A percentile compares a stretch with the other conserved stretches of the same genome.
phyloP scores from a whole-genome alignment of 1,140 invertebrate genomes.

The Drosophila sp. region DNA sequence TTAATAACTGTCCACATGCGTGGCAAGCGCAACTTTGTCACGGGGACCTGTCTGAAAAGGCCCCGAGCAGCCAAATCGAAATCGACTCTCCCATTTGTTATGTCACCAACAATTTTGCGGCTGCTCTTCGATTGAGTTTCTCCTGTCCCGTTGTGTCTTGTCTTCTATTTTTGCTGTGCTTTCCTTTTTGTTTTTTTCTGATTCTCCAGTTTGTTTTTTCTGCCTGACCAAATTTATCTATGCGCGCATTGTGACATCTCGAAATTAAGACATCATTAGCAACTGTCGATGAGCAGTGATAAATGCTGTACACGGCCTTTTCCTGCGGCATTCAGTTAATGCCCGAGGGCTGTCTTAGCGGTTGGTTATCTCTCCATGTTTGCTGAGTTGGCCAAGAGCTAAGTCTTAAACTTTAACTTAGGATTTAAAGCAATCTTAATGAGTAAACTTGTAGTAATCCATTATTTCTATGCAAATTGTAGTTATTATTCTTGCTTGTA shows the following conservation, averaged over 20 bases:
- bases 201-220: conserved; percentile 19
- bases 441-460: neutral
- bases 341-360: neutral
- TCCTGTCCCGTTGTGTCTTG: conserved; percentile 22
- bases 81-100: conserved; percentile 65
- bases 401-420: conserved; percentile 9
- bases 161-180: neutral
- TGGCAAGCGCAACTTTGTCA: conserved; percentile 39
- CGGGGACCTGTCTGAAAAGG: conserved; percentile 5
- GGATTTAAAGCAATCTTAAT: neutral
- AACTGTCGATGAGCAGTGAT: conserved; percentile 77
- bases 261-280: conserved; percentile 83
- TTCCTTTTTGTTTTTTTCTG: conserved; percentile 6
- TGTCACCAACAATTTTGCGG: conserved; percentile 42
- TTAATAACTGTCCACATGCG: conserved; percentile 81
- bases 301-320: conserved; percentile 59
- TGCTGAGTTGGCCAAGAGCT: neutral
- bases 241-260: conserved; percentile 73
- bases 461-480: neutral
- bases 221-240: conserved; percentile 56
- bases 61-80: conserved; percentile 17
- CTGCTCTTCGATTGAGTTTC: conserved; percentile 61
- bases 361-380: conserved; percentile 4
- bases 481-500: neutral
- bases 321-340: conserved; percentile 19